Evolutionary conservation across 1,140 invertebrate genomes (phyloP).

Genomic region (Monochamus saltuarius): DNA sequence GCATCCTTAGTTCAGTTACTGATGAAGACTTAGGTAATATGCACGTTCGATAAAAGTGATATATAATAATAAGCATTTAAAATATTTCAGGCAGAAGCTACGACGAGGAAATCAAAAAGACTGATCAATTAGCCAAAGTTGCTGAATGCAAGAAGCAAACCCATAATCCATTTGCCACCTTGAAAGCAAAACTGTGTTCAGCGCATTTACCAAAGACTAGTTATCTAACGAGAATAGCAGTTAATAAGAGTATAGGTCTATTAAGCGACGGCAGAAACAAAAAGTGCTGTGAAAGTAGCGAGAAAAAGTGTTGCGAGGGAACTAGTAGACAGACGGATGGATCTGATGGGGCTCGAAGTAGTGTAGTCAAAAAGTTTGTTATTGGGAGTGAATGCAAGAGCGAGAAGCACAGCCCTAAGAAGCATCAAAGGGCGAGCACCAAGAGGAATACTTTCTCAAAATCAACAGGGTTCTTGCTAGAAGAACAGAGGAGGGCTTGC

Average conservation of each 20-base stretch:
- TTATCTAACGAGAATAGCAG: constrained; percentile 50
- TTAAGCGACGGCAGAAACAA: constrained; percentile 18
- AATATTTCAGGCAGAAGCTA: constrained; percentile 20
- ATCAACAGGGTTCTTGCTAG: constrained; percentile 47
- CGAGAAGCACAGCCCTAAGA: constrained; percentile 46
- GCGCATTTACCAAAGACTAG: constrained; percentile 51
- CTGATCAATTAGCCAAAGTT: constrained; percentile 47
- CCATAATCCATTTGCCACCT: constrained; percentile 44
- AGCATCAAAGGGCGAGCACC: constrained; percentile 30
- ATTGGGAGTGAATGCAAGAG: constrained; percentile 33
- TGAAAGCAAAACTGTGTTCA: constrained; percentile 52
- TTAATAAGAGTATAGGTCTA: constrained; percentile 50
- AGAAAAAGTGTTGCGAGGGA: constrained; percentile 30
- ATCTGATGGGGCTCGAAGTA: neutral
- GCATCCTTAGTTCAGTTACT: constrained; percentile 49
- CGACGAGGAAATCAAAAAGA: constrained; percentile 47
- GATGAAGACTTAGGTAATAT: constrained; percentile 42
- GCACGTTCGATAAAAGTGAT: neutral
- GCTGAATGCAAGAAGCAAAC: constrained; percentile 45
- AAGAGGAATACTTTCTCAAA: constrained; percentile 41
- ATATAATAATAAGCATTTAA: neutral
- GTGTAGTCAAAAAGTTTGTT: constrained; percentile 20
- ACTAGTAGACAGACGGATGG: constrained; percentile 24
- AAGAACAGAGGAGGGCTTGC: constrained; percentile 34
- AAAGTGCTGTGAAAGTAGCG: constrained; percentile 8